phyloP scores from a whole-genome alignment of 2,888 invertebrate genomes.

The Pristionchus japonicus region DNA sequence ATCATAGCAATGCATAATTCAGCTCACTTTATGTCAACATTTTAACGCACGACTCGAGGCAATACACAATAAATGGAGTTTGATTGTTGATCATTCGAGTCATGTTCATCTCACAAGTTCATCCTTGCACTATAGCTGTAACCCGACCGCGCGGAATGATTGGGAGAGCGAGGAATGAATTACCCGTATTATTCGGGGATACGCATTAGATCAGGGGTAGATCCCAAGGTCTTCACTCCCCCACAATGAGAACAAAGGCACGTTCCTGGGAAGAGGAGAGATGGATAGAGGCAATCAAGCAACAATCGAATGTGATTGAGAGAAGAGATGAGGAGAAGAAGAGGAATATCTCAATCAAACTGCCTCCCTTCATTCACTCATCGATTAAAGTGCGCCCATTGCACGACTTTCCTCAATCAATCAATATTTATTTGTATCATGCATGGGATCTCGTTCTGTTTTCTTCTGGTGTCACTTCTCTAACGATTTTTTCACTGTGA shows the following conservation, averaged over 20 bases:
- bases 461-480: too few species aligned
- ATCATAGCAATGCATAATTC: background rate
- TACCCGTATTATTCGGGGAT: too few species aligned
- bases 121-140: background rate
- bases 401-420: background rate
- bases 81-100: constrained; percentile 4
- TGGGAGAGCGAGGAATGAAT: too few species aligned
- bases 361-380: background rate
- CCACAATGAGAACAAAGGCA: background rate
- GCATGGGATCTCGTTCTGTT: too few species aligned
- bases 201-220: too few species aligned
- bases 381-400: constrained; percentile 23
- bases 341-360: constrained; percentile 7
- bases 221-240: background rate
- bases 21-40: background rate
- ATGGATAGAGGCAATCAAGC: background rate
- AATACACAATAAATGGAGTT: constrained; percentile 30
- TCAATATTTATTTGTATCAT: background rate
- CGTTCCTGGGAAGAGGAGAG: background rate
- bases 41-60: background rate
- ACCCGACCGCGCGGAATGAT: too few species aligned
- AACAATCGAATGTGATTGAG: background rate
- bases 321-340: background rate
- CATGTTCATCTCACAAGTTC: background rate
- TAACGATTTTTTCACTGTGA: too few species aligned